Evolutionary conservation across 2,888 invertebrate species (phyloP), one percentile per base, ranked within the genome.

Genomic region (Perizoma flavofasciatum): DNA sequence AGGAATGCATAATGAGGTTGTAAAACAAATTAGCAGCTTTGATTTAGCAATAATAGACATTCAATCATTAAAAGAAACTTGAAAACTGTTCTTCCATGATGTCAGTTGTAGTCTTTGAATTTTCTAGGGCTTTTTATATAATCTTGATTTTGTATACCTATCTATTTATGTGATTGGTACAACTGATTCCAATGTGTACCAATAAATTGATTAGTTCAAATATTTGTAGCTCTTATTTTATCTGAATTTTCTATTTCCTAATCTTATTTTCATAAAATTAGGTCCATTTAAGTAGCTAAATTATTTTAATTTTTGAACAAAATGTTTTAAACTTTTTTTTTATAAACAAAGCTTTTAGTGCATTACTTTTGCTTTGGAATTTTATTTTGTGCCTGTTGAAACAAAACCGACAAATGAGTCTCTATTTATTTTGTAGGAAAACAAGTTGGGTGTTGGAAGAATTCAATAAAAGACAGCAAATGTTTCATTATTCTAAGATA

Each of bases 341-440:
- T 54, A 33, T 58, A 59, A 63, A 51, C 57, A 67, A 63, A 65
- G 59, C 7, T 7, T 33, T 44, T 68, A 61, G 65, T 72, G 68
- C 61, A 64, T 70, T 56, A 61, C 54, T 47, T 35, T 10, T 45
- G 32, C 37, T 37, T 7, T 47, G 47, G 40, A 55, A 56, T 55
- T 39, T 39, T 54, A 43, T 34, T 47, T 48, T 55, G 50, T 54
- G 32, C 41, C 45, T 49, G 43, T 67, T 63, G 61, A 65, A 68
- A 71, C 66, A 68, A 71, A 65, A 53, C 48, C 66, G 68, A 65
- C 71, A 70, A 73, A 65, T 65, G 64, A 67, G 72, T 73, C 71
- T 22, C 66, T 79, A 81, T 82, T 82, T 83, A 81, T 82, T 81
- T 77, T 77, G 72, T 75, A 79, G 63, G 65, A 69, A 72, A 67